Base-by-base conservation (phyloP, 2,113 vertebrate genomes). In the Podarcis raffonei region DNA sequence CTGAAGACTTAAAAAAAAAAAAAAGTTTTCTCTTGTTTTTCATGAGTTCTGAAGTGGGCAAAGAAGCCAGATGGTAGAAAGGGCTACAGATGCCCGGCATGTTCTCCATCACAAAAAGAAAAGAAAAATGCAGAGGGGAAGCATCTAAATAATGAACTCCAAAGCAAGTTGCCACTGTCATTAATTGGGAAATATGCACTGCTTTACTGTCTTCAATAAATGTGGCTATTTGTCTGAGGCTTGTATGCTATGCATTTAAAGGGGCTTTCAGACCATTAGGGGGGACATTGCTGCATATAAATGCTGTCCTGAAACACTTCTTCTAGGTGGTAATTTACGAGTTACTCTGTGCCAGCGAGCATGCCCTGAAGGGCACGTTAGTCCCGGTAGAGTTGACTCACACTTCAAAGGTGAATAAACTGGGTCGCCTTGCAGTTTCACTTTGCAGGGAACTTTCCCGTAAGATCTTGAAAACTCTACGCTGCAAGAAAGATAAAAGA, bases 141-240 rank as follows among this genome's bases (percentile, higher is more conserved):
- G 39, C n/a, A 89, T 89, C 72, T 83, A 71, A 85, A 71, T 76
- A 81, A 90, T 84, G 72, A 84, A 89, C 84, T 20, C 86, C 81
- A 83, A 84, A 68, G 71, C 9, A 53, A 68, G 9, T 80, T 57
- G 65, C 71, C 18, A 48, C 23, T 2, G 30, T 32, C 8, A 2
- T 37, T 91, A 88, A 93, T 85, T 90, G 84, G 90, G 89, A 94
- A 95, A 93, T 7, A n/a, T 37, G 15, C 57, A 74, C 84, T 4
- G 1, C 87, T 91, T 93, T 77, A 90, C 35, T 86, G 37, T 69
- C 71, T 59, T 86, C 85, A 35, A 69, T 30, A 89, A 90, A 89
- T 90, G 83, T 3, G 16, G 37, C 84, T 69, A n/a, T 48, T 66
- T 4, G 23, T 81, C 85, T 79, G 8, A 68, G 89, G 77, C 59